Evolutionary conservation across 2,113 vertebrate genomes (phyloP).

Genomic region (Chaenocephalus aceratus): DNA sequence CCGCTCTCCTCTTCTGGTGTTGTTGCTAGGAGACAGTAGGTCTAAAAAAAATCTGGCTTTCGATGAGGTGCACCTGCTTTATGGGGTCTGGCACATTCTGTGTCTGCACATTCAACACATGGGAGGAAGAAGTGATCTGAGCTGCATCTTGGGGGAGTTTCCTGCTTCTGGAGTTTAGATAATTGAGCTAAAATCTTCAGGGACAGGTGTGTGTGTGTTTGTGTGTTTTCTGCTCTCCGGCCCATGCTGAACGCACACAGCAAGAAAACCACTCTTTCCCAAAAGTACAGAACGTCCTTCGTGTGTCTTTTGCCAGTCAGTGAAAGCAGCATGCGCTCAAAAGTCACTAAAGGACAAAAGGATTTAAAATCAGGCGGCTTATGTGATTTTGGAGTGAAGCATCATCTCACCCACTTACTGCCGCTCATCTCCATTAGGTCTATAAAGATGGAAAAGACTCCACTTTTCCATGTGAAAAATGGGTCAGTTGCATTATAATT

Average conservation of each 20-base stretch:
- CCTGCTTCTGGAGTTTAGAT: constrained; percentile 36
- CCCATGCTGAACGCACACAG: not conserved
- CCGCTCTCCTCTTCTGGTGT: constrained; percentile 60
- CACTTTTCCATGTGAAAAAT: constrained; percentile 30
- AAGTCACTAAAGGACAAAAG: constrained; percentile 57
- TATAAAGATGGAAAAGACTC: constrained; percentile 26
- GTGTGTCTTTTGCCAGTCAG: constrained; percentile 52
- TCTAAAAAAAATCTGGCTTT: constrained; percentile 68
- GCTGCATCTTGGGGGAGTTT: constrained; percentile 37
- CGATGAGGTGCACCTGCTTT: constrained; percentile 71
- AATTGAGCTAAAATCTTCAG: constrained; percentile 28
- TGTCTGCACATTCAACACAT: constrained; percentile 54
- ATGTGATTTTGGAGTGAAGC: constrained; percentile 29
- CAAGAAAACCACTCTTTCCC: not conserved
- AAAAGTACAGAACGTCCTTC: constrained; percentile 48
- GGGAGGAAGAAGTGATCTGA: constrained; percentile 30
- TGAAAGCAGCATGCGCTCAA: constrained; percentile 38
- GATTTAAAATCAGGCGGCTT: constrained; percentile 47
- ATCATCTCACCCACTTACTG: constrained; percentile 10
- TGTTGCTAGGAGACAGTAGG: constrained; percentile 84
- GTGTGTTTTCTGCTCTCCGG: constrained; percentile 42
- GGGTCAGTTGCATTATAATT: constrained; percentile 32
- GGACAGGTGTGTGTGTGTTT: not conserved
- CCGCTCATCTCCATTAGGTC: constrained; percentile 31
- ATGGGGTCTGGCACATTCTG: constrained; percentile 45